phyloP scores from a whole-genome alignment of 2,113 vertebrate genomes.

The Apteryx mantelli region DNA sequence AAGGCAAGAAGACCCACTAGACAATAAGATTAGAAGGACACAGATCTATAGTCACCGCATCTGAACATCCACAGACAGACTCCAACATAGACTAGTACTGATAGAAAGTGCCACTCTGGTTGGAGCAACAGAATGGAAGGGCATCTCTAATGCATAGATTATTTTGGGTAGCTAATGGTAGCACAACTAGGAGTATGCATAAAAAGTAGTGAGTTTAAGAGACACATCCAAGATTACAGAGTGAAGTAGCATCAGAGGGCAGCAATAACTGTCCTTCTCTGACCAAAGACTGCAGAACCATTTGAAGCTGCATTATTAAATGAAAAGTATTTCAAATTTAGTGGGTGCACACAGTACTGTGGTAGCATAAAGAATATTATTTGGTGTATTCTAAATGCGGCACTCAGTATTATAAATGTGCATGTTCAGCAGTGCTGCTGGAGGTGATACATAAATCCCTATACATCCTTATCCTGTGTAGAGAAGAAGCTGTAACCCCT shows the following conservation, averaged over 20 bases:
- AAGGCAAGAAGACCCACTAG: neutral
- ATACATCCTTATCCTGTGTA: neutral
- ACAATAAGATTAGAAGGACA: neutral
- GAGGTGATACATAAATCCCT: neutral
- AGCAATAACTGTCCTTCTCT: neutral
- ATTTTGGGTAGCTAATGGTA: neutral
- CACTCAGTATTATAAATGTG: neutral
- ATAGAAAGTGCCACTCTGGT: neutral
- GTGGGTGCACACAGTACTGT: neutral
- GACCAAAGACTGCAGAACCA: neutral
- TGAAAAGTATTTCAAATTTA: neutral
- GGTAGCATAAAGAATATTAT: neutral
- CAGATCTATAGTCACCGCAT: neutral
- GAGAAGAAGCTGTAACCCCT: neutral
- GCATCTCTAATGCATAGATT: neutral
- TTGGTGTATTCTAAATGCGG: neutral
- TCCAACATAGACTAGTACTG: neutral
- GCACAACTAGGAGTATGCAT: neutral
- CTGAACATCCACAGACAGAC: neutral
- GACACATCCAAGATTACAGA: neutral
- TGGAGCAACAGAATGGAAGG: neutral
- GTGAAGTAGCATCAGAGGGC: neutral
- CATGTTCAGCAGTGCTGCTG: neutral
- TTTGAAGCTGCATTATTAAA: neutral
- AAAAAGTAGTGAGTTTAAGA: neutral